Evolutionary conservation across 1,140 invertebrate species (phyloP), one percentile per base, ranked within the genome.

Genomic region (Scylla paramamosain): DNA sequence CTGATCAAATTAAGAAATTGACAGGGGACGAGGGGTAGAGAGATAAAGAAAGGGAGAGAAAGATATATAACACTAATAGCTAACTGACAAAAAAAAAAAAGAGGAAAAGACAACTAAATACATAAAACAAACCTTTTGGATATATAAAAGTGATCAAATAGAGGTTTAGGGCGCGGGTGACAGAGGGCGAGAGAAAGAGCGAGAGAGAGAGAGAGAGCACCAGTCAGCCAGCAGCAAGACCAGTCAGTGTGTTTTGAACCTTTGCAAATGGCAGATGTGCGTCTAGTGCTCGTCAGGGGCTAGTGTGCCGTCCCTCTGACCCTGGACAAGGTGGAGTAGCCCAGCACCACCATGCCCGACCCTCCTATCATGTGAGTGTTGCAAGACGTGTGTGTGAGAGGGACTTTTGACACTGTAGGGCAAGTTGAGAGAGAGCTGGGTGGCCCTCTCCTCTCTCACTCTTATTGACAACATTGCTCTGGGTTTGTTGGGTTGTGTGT

Each of bases 281-380:
- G 77, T 93, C 84, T 67, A 32, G 83, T 93, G 92, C 83, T 82
- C 32, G 12, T 77, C 67, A 77, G 67, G 67, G 67, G 67, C 67
- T 77, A 20, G 20, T 20, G 67, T 77, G 67, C 12, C 25, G 67
- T 77, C 67, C 25, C 67, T 77, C 67, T 7, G 6, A 77, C 46
- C 59, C n/a, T 28, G 32, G 82, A 84, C 92, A 93, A 59, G 32
- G 92, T 93, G 92, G 92, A 93, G 92, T 93, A 93, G 92, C 92
- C 82, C 67, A 83, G 92, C 29, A 93, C 20, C 31, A 82, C 77
- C 92, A 93, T 93, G 92, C 92, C 92, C 92, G 92, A 93, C 92
- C 92, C 92, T 93, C 92, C 92, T 93, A 93, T 93, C 67, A 93
- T 93, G 92, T 93, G 28, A 93, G 92, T 93, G 32, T 67, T 14